A percentile compares a stretch with the other conserved stretches of the same genome.
Evolutionary conservation across 2,888 invertebrate genomes (phyloP).

Genomic region (Eristalis intricaria): DNA sequence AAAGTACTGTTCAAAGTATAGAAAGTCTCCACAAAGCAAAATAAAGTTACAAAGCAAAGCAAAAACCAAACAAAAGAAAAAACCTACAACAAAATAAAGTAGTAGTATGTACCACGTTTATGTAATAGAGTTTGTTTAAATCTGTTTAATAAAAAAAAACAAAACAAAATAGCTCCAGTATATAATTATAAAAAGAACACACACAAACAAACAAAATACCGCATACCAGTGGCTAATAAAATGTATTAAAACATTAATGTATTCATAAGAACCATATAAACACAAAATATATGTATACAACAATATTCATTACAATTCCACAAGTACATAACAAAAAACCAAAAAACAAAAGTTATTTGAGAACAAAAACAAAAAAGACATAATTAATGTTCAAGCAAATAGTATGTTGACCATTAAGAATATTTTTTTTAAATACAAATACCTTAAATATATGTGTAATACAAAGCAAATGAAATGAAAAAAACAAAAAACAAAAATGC

Average conservation of each 20-base stretch:
- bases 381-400: conserved; percentile 43
- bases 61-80: conserved; percentile 25
- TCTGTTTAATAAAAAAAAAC: conserved; percentile 32
- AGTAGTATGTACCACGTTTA: conserved; percentile 19
- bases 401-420: conserved; percentile 48
- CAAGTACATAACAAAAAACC: conserved; percentile 12
- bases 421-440: conserved; percentile 59
- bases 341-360: conserved; percentile 3
- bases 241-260: conserved; percentile 25
- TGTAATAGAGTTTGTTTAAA: conserved; percentile 32
- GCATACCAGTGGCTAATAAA: conserved; percentile 47
- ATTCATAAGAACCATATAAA: conserved; percentile 15
- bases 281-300: conserved; percentile 56
- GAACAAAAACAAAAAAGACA: conserved; percentile 19
- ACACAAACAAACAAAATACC: conserved; percentile 18
- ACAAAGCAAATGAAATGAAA: conserved; percentile 29
- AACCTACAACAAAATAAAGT: conserved; percentile 28
- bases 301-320: conserved; percentile 6
- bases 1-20: conserved; percentile 80
- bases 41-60: conserved; percentile 2
- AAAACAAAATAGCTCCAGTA: conserved; percentile 4
- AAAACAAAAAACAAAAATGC: conserved; percentile 50
- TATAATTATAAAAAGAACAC: conserved; percentile 16
- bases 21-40: conserved; percentile 60
- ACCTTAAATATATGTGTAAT: conserved; percentile 50